phyloP scores from a whole-genome alignment of 2,888 invertebrate genomes.

The Trichogramma dendrolimi region DNA sequence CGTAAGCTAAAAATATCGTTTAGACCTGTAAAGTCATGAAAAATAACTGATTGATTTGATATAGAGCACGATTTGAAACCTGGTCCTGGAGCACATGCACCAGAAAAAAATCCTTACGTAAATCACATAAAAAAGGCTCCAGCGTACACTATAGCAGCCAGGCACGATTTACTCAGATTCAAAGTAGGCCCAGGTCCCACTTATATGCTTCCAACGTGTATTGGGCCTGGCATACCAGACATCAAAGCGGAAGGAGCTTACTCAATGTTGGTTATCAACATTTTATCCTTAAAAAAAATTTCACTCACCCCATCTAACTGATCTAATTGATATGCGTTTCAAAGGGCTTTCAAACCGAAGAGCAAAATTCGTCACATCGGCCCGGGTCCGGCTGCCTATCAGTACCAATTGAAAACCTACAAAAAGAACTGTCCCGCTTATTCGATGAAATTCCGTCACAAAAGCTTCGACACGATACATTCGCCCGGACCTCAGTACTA shows the following conservation, averaged over 20 bases:
- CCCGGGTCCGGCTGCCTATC: conserved; percentile 47
- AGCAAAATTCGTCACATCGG: conserved; percentile 22
- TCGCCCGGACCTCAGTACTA: conserved; percentile 44
- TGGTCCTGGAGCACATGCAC: conserved; percentile 64
- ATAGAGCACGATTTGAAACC: conserved; percentile 42
- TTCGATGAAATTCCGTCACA: conserved; percentile 35
- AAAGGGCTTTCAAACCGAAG: conserved; percentile 33
- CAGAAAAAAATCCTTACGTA: conserved; percentile 57
- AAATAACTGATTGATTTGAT: not conserved
- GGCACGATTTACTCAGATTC: conserved; percentile 41
- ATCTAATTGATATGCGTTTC: conserved; percentile 12
- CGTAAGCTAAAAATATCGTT: conserved; percentile 7
- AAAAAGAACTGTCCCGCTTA: conserved; percentile 42
- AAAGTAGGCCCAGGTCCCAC: conserved; percentile 58
- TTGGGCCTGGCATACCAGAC: conserved; percentile 57
- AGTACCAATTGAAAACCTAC: conserved; percentile 33
- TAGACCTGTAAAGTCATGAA: not conserved
- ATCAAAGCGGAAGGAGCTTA: conserved; percentile 54
- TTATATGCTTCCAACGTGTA: conserved; percentile 55
- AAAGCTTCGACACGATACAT: conserved; percentile 14
- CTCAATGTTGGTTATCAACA: conserved; percentile 52
- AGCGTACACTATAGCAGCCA: conserved; percentile 57
- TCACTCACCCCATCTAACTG: conserved; percentile 9
- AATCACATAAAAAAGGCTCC: conserved; percentile 57
- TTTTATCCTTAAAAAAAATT: conserved; percentile 6